Conservation (phyloP, 2,797 vertebrate species). For the Lacerta bilineata region DNA sequence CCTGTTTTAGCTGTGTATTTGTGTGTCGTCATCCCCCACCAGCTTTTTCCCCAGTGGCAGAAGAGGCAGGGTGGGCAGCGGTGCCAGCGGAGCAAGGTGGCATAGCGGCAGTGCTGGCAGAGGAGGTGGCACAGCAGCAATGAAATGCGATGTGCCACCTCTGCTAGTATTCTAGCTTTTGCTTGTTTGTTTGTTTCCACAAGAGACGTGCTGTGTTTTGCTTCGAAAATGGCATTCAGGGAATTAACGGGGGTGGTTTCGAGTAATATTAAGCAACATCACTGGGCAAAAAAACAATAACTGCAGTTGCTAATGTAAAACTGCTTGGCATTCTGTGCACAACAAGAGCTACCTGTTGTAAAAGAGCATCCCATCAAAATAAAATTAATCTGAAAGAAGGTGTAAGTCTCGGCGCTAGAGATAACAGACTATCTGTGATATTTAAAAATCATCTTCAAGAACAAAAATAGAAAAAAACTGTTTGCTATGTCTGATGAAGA, state of each 20-base stretch:
- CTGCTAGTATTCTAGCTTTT: neutral
- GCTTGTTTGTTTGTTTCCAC: neutral
- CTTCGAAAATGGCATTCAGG: conserved; percentile 23
- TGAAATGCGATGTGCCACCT: no score
- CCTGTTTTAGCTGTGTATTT: no score
- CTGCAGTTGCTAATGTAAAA: neutral
- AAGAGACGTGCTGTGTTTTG: neutral
- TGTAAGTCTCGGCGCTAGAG: neutral
- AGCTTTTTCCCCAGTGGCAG: no score
- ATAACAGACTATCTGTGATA: neutral
- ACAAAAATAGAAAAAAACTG: neutral
- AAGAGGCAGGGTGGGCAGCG: no score
- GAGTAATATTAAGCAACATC: neutral
- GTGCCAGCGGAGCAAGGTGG: no score
- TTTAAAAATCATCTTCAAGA: conserved; percentile 17
- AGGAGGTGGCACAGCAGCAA: no score
- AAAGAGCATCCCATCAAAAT: conserved; percentile 15
- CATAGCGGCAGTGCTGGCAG: no score
- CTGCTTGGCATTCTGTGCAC: conserved; percentile 3
- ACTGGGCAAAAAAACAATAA: neutral
- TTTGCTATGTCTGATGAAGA: neutral
- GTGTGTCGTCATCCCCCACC: no score
- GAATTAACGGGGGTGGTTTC: neutral
- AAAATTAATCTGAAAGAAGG: conserved; percentile 24
- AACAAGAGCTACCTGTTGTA: neutral